Evolutionary conservation across 2,797 vertebrate species (phyloP), one percentile per base, ranked within the genome.

Genomic region (Antennarius maculatus): DNA sequence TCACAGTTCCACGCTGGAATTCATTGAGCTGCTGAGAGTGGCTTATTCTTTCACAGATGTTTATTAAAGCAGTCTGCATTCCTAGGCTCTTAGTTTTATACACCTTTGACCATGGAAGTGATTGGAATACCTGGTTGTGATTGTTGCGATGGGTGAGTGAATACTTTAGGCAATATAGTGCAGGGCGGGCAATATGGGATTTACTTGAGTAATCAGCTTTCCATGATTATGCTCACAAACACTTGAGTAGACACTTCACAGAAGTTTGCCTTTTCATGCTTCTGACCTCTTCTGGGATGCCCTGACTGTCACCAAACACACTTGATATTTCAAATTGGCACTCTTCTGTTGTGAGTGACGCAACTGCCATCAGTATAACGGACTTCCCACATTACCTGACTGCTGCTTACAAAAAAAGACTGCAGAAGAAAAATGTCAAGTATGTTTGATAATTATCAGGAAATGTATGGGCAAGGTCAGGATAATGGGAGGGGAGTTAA

Each of bases 381-480:
- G 49, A 54, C 55, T 61, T 42, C 17, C 55, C 48, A 43, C 9
- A 51, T 63, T 64, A 64, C 58, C 11, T 51, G 61, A 56, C 58
- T 66, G 48, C n/a, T 55, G 31, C 7, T 57, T 49, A 67, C 23
- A 58, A 51, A 69, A 8, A 39, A 54, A 52, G 39, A 55, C 52
- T 10, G 37, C 37, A 7, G 31, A 61, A 57, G 59, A 60, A 68
- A 15, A 76, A 59, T 69, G 55, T 54, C 52, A 14, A 55, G 56
- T 23, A 43, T 47, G 52, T 71, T 69, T 63, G 48, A 74, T 61
- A 71, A 81, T 74, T 51, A 74, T 28, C 7, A 2, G 23, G 50
- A 71, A 58, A 66, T 62, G 37, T 71, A 39, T 39, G 9, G 48
- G 18, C 67, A 56, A 69, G 54, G 50, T 74, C 61, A 66, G 41